These are phyloP conservation scores for Metellina segmentata DNA, from an alignment of 2,888 invertebrate genomes.

Conservation along the genomic window DNA sequence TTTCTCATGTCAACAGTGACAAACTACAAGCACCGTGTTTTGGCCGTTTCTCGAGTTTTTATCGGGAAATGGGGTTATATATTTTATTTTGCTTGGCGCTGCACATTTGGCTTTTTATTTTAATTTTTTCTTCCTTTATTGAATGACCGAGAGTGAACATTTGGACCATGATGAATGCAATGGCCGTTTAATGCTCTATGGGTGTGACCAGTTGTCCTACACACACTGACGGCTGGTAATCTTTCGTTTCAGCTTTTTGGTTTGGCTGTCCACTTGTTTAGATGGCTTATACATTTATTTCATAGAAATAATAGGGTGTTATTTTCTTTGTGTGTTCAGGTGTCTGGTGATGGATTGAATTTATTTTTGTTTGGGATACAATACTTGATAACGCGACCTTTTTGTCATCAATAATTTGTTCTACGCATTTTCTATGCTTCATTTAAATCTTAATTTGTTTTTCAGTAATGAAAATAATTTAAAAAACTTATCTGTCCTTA, in stretches of 20 bases:
- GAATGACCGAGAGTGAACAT: neutral
- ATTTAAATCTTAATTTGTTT: too few species aligned
- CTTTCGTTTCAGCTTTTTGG: neutral
- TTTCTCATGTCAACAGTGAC: conserved; percentile 45
- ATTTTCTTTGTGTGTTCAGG: neutral
- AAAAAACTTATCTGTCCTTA: too few species aligned
- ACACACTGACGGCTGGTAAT: neutral
- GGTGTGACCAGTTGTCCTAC: neutral
- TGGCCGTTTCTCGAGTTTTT: conserved; percentile 33
- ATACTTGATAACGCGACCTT: neutral
- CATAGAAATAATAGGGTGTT: neutral
- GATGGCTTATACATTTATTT: neutral
- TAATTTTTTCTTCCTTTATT: conserved; percentile 6
- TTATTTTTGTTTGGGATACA: neutral
- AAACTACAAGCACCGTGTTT: conserved; percentile 46
- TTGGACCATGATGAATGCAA: neutral
- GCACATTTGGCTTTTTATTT: neutral
- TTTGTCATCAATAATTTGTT: neutral
- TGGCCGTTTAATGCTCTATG: conserved; percentile 2
- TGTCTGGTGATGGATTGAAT: neutral
- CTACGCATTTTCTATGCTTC: too few species aligned
- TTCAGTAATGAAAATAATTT: too few species aligned
- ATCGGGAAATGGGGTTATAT: conserved; percentile 45
- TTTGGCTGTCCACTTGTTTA: neutral
- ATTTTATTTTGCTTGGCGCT: conserved; percentile 60